A percentile compares a stretch with the other conserved stretches of the same genome.
These are phyloP conservation scores for Tethya wilhelma DNA, from an alignment of 37 sponge, comb jelly and placozoan species.

Conservation along the genomic window DNA sequence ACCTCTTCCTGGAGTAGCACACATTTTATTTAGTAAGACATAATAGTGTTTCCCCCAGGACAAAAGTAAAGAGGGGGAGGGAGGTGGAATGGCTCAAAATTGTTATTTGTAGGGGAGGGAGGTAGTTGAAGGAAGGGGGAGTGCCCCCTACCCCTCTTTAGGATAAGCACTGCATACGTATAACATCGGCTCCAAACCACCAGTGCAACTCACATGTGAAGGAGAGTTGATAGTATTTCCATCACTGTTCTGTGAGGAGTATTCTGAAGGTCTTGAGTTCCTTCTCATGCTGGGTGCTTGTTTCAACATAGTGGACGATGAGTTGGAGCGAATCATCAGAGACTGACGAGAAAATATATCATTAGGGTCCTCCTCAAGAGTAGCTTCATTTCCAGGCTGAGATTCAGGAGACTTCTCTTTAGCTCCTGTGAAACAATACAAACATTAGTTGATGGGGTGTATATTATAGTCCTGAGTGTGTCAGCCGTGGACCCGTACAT, in stretches of 20 bases:
- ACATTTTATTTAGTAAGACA: not conserved
- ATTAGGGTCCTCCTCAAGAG: constrained; percentile 12
- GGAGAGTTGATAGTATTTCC: not conserved
- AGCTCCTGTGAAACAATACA: not conserved
- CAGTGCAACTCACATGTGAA: constrained; percentile 17
- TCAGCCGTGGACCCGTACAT: too few species aligned
- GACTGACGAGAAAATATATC: constrained; percentile 29
- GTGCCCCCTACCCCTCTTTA: too few species aligned
- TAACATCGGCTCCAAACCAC: not conserved
- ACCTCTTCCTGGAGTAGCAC: constrained; percentile 32
- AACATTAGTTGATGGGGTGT: not conserved
- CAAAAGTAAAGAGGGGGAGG: not conserved
- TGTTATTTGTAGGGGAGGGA: too few species aligned
- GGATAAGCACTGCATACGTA: too few species aligned
- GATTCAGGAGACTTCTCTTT: constrained; percentile 5
- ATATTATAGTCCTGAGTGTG: too few species aligned
- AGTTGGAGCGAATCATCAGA: constrained; percentile 7
- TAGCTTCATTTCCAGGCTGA: not conserved
- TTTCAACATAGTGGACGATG: not conserved
- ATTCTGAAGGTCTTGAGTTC: not conserved
- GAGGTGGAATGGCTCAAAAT: too few species aligned
- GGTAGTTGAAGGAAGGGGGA: too few species aligned
- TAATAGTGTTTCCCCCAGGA: not conserved
- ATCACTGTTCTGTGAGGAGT: not conserved
- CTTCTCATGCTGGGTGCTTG: not conserved